Conservation (phyloP, 1,140 invertebrate species). For the Heterodera schachtii region DNA sequence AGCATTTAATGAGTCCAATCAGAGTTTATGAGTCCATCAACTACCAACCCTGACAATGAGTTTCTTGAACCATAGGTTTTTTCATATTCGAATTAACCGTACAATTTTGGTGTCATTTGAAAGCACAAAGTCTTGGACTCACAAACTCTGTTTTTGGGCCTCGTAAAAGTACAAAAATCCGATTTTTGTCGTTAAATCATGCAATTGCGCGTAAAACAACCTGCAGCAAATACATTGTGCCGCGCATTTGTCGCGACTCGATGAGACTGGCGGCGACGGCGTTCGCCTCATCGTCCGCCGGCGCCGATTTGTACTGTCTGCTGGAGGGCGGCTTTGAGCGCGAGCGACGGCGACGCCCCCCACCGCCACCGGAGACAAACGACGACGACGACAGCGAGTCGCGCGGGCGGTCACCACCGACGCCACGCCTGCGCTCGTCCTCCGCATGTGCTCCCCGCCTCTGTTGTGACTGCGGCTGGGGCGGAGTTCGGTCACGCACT, state of each 20-base stretch:
- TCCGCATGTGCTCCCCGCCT: background rate
- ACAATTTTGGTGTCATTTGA: too few relatives aligned
- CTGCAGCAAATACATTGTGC: constrained; percentile 27
- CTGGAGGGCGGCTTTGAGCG: constrained; percentile 14
- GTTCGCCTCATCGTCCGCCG: background rate
- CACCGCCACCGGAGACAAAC: background rate
- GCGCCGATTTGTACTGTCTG: constrained; percentile 6
- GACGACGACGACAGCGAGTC: background rate
- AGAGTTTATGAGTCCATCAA: too few relatives aligned
- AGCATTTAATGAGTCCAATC: too few relatives aligned
- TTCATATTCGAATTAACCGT: too few relatives aligned
- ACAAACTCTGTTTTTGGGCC: too few relatives aligned
- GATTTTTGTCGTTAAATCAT: too few relatives aligned
- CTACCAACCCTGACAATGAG: too few relatives aligned
- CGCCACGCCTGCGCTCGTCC: background rate
- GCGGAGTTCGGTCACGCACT: background rate
- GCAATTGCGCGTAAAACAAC: too few relatives aligned
- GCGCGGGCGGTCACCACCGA: background rate
- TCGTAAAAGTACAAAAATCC: too few relatives aligned
- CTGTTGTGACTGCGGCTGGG: background rate
- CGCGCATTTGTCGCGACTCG: constrained; percentile 22
- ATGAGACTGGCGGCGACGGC: constrained; percentile 12
- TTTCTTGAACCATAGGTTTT: too few relatives aligned
- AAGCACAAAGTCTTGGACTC: too few relatives aligned
- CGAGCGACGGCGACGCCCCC: constrained; percentile 12